phyloP scores from a whole-genome alignment of 2,797 vertebrate species.

The Tadarida brasiliensis region DNA sequence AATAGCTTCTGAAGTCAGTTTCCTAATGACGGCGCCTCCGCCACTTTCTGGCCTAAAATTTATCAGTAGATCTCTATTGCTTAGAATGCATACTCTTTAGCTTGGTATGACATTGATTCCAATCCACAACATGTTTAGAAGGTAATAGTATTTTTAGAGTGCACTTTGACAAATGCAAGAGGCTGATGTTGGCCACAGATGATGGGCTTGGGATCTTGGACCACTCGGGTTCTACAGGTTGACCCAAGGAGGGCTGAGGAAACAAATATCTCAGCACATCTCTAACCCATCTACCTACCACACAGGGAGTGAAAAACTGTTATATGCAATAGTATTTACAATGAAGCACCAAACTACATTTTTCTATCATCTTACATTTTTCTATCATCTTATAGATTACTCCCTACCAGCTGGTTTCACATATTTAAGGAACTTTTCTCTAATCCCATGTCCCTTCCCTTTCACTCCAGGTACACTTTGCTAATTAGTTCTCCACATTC shows the following conservation, averaged over 20 bases:
- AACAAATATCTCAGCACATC: background rate
- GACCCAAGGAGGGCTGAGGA: background rate
- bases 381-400: background rate
- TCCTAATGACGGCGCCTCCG: background rate
- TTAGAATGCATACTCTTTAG: background rate
- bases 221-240: background rate
- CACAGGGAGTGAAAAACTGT: background rate
- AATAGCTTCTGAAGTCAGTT: background rate
- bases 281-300: background rate
- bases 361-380: slow-evolving; percentile 5
- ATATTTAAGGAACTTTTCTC: background rate
- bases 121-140: background rate
- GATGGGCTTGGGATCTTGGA: background rate
- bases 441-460: background rate
- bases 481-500: background rate
- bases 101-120: background rate
- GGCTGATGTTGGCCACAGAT: background rate
- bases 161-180: background rate
- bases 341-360: background rate
- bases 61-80: background rate
- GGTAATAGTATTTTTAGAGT: background rate
- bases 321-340: background rate
- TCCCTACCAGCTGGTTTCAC: background rate
- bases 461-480: background rate
- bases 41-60: background rate